These are phyloP conservation scores for Drosophila meridionalis DNA, from an alignment of 2,888 invertebrate species.

Conservation along the genomic window DNA sequence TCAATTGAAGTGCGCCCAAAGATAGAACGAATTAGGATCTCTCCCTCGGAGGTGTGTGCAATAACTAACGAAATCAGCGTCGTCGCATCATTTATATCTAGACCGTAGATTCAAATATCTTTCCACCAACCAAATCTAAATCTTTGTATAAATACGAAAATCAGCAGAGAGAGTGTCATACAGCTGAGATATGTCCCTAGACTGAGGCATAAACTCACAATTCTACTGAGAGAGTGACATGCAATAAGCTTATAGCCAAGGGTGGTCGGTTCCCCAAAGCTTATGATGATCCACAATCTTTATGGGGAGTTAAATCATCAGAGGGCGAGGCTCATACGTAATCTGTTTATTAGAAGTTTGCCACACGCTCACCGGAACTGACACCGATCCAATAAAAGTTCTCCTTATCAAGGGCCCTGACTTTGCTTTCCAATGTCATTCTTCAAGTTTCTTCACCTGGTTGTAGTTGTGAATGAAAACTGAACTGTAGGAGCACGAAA, in stretches of 20 bases:
- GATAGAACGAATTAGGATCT: background rate
- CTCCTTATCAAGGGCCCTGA: background rate
- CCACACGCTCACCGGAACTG: slow-evolving; percentile 25
- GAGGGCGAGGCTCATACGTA: background rate
- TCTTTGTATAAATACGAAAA: slow-evolving; percentile 57
- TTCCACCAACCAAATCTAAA: slow-evolving; percentile 55
- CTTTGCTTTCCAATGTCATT: background rate
- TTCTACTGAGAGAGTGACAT: background rate
- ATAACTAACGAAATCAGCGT: slow-evolving; percentile 46
- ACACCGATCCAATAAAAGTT: background rate
- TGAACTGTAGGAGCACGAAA: too few relatives aligned
- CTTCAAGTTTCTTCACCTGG: slow-evolving; percentile 19
- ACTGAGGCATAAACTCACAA: background rate
- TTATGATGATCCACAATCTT: slow-evolving; percentile 16
- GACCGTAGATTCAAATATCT: background rate
- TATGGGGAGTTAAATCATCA: slow-evolving; percentile 18
- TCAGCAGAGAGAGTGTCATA: slow-evolving; percentile 4
- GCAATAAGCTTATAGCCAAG: background rate
- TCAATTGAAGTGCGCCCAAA: background rate
- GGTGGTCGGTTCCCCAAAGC: background rate
- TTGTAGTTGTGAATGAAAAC: background rate
- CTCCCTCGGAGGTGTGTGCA: slow-evolving; percentile 14
- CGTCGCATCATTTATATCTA: slow-evolving; percentile 42
- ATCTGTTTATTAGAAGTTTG: slow-evolving; percentile 1
- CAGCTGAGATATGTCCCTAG: too few relatives aligned